Evolutionary conservation across 2,888 invertebrate genomes (phyloP), one percentile per base, ranked within the genome.

Genomic region (Rutpela maculata): DNA sequence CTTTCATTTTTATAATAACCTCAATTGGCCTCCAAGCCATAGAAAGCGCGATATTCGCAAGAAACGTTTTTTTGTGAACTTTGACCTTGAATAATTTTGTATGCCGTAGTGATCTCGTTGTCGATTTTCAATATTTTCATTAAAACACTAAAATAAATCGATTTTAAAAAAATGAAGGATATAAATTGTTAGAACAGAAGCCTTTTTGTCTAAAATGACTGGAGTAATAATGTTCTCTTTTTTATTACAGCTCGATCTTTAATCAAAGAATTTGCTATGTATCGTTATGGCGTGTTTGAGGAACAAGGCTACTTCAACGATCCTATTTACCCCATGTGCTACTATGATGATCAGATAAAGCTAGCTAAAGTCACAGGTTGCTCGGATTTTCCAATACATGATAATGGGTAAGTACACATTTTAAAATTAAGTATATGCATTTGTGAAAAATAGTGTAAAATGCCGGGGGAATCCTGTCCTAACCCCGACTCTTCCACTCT

Each of bases 281-380:
- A 93, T 84, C 91, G 94, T 0, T 94, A 93, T 88, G 94, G 94
- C 2, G 92, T 94, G 4, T 94, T 93, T 86, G 93, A 94, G 82
- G 94, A 94, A 86, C 91, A 92, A 77, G 93, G 93, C 0, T 93
- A 91, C 84, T 88, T 88, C 57, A 91, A 90, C 65, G 93, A 93
- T 85, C 90, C 91, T 0, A 90, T 93, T 50, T 93, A 93, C 85
- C 93, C 93, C 0, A 88, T 90, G 76, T 93, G 92, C 82, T 92
- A 92, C 77, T 89, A 88, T 76, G 89, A 90, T 78, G 90, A 89
- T 77, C 89, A 89, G 70, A 84, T 81, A 5, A 88, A 87, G 76
- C 83, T 85, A 72, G 85, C 88, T 59, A 89, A 89, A 85, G 87
- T 91, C 10, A 91, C 91, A 11, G 91, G 92, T 1, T 92, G 92